phyloP scores from a whole-genome alignment of 2,797 vertebrate genomes.

The Miichthys miiuy region DNA sequence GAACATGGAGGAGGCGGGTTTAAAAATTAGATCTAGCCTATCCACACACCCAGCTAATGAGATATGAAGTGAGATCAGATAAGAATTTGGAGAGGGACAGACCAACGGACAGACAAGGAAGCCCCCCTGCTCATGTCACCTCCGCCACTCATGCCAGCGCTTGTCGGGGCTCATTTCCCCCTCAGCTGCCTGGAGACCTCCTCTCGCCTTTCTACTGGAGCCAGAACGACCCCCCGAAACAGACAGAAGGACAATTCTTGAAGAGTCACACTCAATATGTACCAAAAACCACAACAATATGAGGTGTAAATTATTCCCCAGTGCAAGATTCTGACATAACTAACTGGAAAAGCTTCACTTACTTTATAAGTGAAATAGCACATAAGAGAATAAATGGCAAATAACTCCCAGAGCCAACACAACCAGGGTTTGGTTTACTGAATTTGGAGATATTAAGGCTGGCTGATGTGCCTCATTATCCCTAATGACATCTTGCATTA shows the following conservation, averaged over 20 bases:
- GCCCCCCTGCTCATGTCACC: constrained; percentile 75
- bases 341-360: constrained; percentile 47
- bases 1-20: constrained; percentile 31
- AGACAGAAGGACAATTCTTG: constrained; percentile 80
- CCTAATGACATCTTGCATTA: constrained; percentile 44
- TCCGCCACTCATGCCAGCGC: constrained; percentile 75
- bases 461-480: constrained; percentile 62
- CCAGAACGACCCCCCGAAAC: constrained; percentile 63
- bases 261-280: constrained; percentile 40
- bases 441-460: constrained; percentile 31
- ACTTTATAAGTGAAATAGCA: constrained; percentile 52
- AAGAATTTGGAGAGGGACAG: constrained; percentile 69
- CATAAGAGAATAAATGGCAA: constrained; percentile 45
- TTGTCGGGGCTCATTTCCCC: constrained; percentile 81
- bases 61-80: constrained; percentile 86
- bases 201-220: constrained; percentile 78
- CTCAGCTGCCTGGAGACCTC: constrained; percentile 76
- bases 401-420: constrained; percentile 40
- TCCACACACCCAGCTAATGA: constrained; percentile 78
- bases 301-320: constrained; percentile 68
- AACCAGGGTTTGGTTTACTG: constrained; percentile 34
- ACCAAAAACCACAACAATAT: constrained; percentile 52
- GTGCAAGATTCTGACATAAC: constrained; percentile 41
- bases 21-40: constrained; percentile 51
- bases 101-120: constrained; percentile 74